These are phyloP conservation scores for Rhea americana DNA, from an alignment of 2,113 vertebrate genomes.

Conservation along the genomic window DNA sequence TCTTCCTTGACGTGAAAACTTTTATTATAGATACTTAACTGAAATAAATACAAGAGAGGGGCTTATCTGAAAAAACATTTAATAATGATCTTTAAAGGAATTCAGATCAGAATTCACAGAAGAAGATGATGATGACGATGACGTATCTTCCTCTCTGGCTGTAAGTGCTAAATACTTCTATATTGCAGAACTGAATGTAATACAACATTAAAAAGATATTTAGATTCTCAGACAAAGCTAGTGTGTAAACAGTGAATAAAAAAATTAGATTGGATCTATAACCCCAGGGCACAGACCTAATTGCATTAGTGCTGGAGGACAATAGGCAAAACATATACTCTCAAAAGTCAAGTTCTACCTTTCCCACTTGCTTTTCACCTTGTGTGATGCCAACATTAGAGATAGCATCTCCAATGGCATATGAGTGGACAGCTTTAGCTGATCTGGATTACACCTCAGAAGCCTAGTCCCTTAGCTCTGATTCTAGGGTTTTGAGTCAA, in stretches of 20 bases:
- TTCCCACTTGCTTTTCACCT: not conserved
- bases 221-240: not conserved
- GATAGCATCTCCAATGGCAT: not conserved
- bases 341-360: not conserved
- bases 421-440: not conserved
- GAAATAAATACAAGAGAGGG: not conserved
- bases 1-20: not conserved
- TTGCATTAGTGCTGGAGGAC: not conserved
- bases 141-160: not conserved
- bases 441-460: not conserved
- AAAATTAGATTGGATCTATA: not conserved
- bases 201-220: not conserved
- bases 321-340: not conserved
- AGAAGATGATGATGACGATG: not conserved
- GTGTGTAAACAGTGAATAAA: not conserved
- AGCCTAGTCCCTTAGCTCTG: not conserved
- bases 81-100: not conserved
- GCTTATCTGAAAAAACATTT: not conserved
- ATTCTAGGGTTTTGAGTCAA: not conserved
- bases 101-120: not conserved
- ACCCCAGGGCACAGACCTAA: not conserved
- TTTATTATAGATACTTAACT: not conserved
- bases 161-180: not conserved
- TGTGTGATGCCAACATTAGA: not conserved
- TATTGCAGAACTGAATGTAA: not conserved